A percentile compares a stretch with the other conserved stretches of the same genome.
These are phyloP conservation scores for Pongo pygmaeus DNA, from an alignment of 2,113 vertebrate species.

Conservation along the genomic window DNA sequence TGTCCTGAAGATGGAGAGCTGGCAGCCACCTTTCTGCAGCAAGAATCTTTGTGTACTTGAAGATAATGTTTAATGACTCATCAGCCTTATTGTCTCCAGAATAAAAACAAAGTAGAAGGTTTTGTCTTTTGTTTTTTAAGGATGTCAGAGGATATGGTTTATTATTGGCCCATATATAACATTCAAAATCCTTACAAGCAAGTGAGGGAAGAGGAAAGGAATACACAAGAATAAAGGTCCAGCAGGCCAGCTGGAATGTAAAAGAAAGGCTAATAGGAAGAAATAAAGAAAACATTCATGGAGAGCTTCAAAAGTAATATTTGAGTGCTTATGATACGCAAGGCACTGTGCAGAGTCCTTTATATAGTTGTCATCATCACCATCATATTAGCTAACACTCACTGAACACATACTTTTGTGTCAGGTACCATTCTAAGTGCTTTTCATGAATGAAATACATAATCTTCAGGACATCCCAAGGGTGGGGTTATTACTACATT, in stretches of 20 bases:
- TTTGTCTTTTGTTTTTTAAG: background rate
- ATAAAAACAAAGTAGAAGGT: background rate
- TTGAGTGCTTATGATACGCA: background rate
- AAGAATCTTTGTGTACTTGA: background rate
- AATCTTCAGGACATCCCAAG: background rate
- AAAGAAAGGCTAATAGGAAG: background rate
- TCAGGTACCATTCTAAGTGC: background rate
- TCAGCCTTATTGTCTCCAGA: background rate
- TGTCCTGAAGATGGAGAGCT: background rate
- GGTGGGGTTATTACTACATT: background rate
- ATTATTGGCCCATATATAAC: background rate
- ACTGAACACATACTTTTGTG: background rate
- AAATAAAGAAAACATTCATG: background rate
- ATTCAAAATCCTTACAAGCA: constrained; percentile 10
- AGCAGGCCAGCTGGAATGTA: background rate
- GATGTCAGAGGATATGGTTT: constrained; percentile 1
- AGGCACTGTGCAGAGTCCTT: background rate
- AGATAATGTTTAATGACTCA: background rate
- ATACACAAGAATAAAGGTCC: background rate
- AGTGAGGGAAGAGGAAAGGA: background rate
- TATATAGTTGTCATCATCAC: background rate
- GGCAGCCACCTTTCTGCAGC: background rate
- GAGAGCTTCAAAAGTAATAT: constrained; percentile 3
- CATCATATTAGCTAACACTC: background rate
- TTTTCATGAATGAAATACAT: background rate